Evolutionary conservation across 2,113 vertebrate genomes (phyloP), one percentile per base, ranked within the genome.

Genomic region (Zosterops lateralis): DNA sequence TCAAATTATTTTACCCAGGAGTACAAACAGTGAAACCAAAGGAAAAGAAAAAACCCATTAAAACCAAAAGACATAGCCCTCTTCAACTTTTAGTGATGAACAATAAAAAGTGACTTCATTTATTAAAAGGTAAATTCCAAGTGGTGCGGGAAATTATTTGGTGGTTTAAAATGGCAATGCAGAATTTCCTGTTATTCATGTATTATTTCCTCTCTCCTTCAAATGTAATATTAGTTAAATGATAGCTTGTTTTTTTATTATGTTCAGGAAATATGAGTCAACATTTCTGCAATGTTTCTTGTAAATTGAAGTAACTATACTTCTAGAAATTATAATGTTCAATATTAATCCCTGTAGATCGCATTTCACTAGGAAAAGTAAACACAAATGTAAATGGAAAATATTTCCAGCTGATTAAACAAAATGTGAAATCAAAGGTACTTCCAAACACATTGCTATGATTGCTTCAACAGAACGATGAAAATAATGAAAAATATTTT

Each of bases 181-280:
- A 90, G 56, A 84, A 88, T 89, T 77, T 96, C 64, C 67, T 83
- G 48, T 77, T 92, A 78, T 84, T 94, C 68, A 22, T 74, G 19
- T 58, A 74, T 71, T 92, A 75, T 81, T 95, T 96, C 66, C 57
- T 88, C 20, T 84, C 57, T 56, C 45, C 45, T 72, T 89, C 66
- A 78, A 90, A 93, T 72, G 28, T 61, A 94, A 75, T 94, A 81
- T 81, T 74, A 71, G n/a, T 92, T 71, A 91, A 90, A 87, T 61
- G 48, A 64, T 57, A 61, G 31, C 53, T 93, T 64, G 7, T 34
- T 92, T 74, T 82, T 81, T 92, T 48, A 56, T 91, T 96, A 74
- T 60, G 25, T 51, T 91, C 61, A 89, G 87, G 84, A 96, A 93
- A 87, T 89, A 93, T 31, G 44, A 91, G 60, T 93, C 87, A 78